These are phyloP conservation scores for Caenorhabditis inopinata DNA, from an alignment of 1,140 invertebrate species.

Conservation along the genomic window DNA sequence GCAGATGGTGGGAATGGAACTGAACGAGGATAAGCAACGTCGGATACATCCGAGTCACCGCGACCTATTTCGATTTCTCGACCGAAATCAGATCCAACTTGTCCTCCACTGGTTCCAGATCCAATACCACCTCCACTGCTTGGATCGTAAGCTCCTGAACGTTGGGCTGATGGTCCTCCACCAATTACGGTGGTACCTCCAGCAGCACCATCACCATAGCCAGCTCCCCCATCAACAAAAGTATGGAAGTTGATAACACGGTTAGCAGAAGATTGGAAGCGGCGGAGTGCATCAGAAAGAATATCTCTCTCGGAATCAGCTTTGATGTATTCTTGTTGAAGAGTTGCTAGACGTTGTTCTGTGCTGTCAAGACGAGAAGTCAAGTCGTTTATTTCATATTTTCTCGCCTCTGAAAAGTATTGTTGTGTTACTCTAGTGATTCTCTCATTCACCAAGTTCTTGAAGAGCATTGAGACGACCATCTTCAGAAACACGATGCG, in stretches of 20 bases:
- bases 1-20: conserved; percentile 57
- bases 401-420: conserved; percentile 50
- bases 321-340: conserved; percentile 64
- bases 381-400: conserved; percentile 62
- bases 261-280: conserved; percentile 60
- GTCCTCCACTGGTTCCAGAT: neutral
- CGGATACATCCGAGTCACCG: conserved; percentile 21
- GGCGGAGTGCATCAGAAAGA: conserved; percentile 56
- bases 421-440: too few relatives aligned
- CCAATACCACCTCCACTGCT: neutral
- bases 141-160: conserved; percentile 1
- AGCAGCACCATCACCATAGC: neutral
- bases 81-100: conserved; percentile 39
- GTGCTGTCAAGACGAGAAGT: conserved; percentile 63
- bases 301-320: conserved; percentile 61
- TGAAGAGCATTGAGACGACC: conserved; percentile 61
- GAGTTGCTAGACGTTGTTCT: conserved; percentile 57
- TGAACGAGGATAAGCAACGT: conserved; percentile 47
- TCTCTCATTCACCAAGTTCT: conserved; percentile 49
- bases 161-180: conserved; percentile 9
- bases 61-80: conserved; percentile 39
- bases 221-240: conserved; percentile 44
- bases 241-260: conserved; percentile 57
- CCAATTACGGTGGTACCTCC: conserved; percentile 29
- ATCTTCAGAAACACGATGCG: conserved; percentile 61